Evolutionary conservation across 2,888 invertebrate species (phyloP).

Genomic region (Caenorhabditis sulstoni): DNA sequence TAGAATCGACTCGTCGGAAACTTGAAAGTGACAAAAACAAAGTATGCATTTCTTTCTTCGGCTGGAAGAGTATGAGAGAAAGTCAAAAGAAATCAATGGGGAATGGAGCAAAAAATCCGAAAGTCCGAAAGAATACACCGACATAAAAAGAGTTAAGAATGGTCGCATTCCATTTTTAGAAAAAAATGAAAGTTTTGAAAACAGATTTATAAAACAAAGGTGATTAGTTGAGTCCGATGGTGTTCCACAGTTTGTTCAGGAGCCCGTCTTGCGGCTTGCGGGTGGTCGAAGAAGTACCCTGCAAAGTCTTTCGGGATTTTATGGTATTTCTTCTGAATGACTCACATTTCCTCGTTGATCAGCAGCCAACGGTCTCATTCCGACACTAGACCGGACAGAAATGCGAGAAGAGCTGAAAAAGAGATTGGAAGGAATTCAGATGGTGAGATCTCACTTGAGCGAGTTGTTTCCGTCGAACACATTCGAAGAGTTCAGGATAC

Average conservation of each 20-base stretch:
- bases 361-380: slow-evolving; percentile 71
- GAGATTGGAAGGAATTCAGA: neutral
- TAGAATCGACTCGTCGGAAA: slow-evolving; percentile 2
- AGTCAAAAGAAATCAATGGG: slow-evolving; percentile 6
- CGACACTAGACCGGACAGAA: slow-evolving; percentile 65
- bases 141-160: slow-evolving; percentile 21
- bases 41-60: too few relatives aligned
- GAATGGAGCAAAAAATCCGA: slow-evolving; percentile 1
- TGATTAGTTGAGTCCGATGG: slow-evolving; percentile 53
- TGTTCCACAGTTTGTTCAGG: slow-evolving; percentile 57
- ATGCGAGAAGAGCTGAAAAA: slow-evolving; percentile 65
- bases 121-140: slow-evolving; percentile 45
- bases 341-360: slow-evolving; percentile 56
- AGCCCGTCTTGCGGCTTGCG: slow-evolving; percentile 39
- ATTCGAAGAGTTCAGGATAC: slow-evolving; percentile 28
- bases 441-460: slow-evolving; percentile 24
- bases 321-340: neutral
- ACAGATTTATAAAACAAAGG: slow-evolving; percentile 23
- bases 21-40: too few relatives aligned
- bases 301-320: slow-evolving; percentile 1
- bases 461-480: slow-evolving; percentile 49
- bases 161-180: slow-evolving; percentile 11
- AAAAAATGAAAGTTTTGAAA: slow-evolving; percentile 24
- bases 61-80: neutral
- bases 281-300: slow-evolving; percentile 21